phyloP scores from a whole-genome alignment of 1,140 invertebrate genomes.

The Caenorhabditis brenneri region DNA sequence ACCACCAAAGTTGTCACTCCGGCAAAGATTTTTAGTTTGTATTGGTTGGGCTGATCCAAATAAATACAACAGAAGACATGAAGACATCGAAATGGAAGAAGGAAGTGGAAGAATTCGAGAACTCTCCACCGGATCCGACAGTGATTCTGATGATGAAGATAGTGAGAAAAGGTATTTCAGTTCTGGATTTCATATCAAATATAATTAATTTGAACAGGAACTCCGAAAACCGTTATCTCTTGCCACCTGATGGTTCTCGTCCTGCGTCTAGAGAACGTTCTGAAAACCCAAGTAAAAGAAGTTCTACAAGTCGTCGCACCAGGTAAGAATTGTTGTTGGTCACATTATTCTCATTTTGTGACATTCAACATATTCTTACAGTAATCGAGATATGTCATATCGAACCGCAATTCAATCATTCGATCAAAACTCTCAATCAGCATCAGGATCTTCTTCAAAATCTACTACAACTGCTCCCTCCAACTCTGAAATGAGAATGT shows the following conservation, averaged over 20 bases:
- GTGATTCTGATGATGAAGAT: constrained; percentile 13
- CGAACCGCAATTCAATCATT: constrained; percentile 17
- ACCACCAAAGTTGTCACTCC: constrained; percentile 33
- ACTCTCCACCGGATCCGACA: not conserved
- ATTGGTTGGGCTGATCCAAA: constrained; percentile 51
- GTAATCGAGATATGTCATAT: constrained; percentile 22
- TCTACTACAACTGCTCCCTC: not conserved
- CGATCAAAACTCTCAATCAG: constrained; percentile 4
- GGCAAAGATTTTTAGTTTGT: constrained; percentile 52
- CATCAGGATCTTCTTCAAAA: constrained; percentile 8
- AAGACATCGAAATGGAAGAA: constrained; percentile 31
- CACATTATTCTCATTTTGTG: not conserved
- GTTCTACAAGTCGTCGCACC: not conserved
- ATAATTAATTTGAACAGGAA: not conserved
- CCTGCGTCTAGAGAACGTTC: constrained; percentile 14
- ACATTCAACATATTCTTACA: not conserved
- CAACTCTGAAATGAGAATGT: constrained; percentile 27
- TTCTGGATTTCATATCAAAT: not conserved
- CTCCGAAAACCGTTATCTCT: not conserved
- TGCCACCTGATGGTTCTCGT: constrained; percentile 4
- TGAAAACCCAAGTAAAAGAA: constrained; percentile 18
- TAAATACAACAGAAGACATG: constrained; percentile 8
- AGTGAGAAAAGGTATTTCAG: not conserved
- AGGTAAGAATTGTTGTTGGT: not conserved
- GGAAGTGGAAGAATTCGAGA: not conserved